phyloP scores from a whole-genome alignment of 2,888 invertebrate genomes.

The Clostera curtula region DNA sequence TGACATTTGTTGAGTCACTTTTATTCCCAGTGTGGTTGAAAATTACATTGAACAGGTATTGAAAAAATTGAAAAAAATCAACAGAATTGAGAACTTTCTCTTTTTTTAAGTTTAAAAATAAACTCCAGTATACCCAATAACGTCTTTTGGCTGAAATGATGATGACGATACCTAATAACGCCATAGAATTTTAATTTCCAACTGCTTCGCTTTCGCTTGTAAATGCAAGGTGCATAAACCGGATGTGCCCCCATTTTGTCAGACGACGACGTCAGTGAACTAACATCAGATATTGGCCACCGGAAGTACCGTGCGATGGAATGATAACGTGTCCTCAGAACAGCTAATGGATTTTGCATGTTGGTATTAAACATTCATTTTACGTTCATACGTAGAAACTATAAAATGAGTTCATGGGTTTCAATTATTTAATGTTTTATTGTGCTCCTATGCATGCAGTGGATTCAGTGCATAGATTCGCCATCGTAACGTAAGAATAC shows the following conservation, averaged over 20 bases:
- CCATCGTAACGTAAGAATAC: no score
- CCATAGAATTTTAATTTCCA: background rate
- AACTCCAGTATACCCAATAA: no score
- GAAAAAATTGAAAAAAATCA: no score
- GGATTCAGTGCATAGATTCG: no score
- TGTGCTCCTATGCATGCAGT: no score
- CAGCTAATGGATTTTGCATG: constrained; percentile 24
- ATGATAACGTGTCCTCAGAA: constrained; percentile 18
- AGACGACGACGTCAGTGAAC: constrained; percentile 22
- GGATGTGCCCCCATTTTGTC: constrained; percentile 28
- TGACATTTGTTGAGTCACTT: no score
- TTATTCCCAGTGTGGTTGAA: no score
- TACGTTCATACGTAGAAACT: constrained; percentile 15
- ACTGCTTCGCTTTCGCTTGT: background rate
- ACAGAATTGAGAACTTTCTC: no score
- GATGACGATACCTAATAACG: no score
- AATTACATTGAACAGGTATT: no score
- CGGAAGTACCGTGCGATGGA: constrained; percentile 26
- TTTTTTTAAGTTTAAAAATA: no score
- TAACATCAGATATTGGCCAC: constrained; percentile 29
- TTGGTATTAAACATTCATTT: constrained; percentile 18
- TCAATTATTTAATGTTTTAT: constrained; percentile 14
- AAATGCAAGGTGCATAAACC: constrained; percentile 20
- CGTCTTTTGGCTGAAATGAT: no score
- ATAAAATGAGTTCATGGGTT: constrained; percentile 16